Evolutionary conservation across 1,140 invertebrate genomes (phyloP), one percentile per base, ranked within the genome.

Genomic region (Meteorus sp.): DNA sequence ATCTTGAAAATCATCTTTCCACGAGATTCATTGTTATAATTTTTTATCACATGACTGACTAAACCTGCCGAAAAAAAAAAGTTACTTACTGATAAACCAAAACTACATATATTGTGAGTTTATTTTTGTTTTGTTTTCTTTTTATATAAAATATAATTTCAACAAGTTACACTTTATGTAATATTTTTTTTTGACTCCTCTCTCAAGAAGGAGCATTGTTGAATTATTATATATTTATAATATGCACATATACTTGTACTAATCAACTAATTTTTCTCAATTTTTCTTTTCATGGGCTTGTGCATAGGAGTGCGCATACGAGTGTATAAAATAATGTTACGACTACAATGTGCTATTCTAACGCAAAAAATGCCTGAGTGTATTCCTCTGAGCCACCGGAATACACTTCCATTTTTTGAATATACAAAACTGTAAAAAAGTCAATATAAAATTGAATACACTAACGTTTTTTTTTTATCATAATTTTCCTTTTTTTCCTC

Each of bases 391-490:
- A 65, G 62, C 56, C 59, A 15, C 58, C 63, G 61, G 56, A 66
- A 60, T 35, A 62, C 23, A 61, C 59, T 31, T 17, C 23, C 17
- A 60, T 39, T 41, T 61, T 64, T 66, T 63, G 45, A 60, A 60
- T 61, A 64, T 65, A 70, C 60, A 66, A 70, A 68, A 68, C 62
- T 62, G 68, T 70, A 70, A 66, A 70, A 70, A 70, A 67, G 62
- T 68, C 60, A 67, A 68, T 68, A 66, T 45, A 63, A 69, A 64
- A 67, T 66, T 51, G 61, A 65, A 68, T 62, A 66, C 61, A 65
- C 62, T 67, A 66, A 67, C 50, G 55, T 65, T 63, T 41, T 45
- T 64, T 60, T 56, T 60, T 48, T 56, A 37, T 58, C 11, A 25
- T 60, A 25, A 54, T 51, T 23, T 29, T 44, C 41, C 13, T 53